Conservation (phyloP, 2,797 vertebrate genomes). For the Buphagus erythrorhynchus region DNA sequence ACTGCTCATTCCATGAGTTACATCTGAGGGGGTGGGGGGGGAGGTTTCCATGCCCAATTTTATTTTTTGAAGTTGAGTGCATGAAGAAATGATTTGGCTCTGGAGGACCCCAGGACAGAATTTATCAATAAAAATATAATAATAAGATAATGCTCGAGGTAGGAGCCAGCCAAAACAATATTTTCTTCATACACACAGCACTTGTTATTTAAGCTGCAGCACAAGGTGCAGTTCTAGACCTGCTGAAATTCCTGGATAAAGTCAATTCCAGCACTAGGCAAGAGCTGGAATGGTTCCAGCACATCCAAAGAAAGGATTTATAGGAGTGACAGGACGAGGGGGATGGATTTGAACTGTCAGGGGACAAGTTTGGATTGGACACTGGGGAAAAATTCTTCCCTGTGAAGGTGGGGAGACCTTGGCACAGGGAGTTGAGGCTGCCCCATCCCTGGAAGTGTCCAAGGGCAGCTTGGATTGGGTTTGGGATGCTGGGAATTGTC, state of each 20-base stretch:
- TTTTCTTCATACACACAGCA: neutral
- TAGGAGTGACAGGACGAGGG: neutral
- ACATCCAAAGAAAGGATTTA: neutral
- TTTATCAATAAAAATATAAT: neutral
- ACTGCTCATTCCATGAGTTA: neutral
- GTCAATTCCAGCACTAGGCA: neutral
- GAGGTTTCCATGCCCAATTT: accelerated
- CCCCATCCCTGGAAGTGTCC: neutral
- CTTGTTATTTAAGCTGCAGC: neutral
- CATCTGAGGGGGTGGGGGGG: neutral
- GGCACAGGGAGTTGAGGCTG: neutral
- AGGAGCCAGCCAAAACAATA: neutral
- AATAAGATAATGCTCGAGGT: neutral
- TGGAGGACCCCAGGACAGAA: neutral
- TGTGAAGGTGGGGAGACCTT: neutral
- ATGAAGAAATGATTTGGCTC: neutral
- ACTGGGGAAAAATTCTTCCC: neutral
- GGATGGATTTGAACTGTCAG: neutral
- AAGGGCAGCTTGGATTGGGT: neutral
- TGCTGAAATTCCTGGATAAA: neutral
- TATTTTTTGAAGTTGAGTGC: neutral
- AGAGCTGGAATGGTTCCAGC: neutral
- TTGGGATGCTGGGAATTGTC: neutral
- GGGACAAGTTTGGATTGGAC: neutral
- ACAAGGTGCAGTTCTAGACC: neutral